These are phyloP conservation scores for Aspiorhynchus laticeps DNA, from an alignment of 2,113 vertebrate genomes.

Conservation along the genomic window DNA sequence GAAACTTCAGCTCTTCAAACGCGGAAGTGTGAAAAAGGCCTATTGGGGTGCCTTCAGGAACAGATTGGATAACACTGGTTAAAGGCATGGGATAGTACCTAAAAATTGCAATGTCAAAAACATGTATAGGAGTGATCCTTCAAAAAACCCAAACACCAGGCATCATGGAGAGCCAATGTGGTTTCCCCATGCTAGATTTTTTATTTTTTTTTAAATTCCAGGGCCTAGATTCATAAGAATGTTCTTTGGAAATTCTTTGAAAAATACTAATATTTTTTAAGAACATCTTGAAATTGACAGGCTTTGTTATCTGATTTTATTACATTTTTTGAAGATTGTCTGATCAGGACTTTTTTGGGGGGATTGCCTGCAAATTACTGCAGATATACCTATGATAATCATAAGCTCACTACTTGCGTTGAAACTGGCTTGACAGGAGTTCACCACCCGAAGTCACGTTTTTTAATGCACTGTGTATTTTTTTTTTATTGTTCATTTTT, in stretches of 20 bases:
- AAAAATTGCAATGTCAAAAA: neutral
- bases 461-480: neutral
- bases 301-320: neutral
- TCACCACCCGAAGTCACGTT: neutral
- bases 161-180: no score
- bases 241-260: neutral
- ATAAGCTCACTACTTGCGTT: no score
- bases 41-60: neutral
- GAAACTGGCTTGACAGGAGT: neutral
- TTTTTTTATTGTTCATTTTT: no score
- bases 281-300: neutral
- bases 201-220: no score
- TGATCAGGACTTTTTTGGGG: no score
- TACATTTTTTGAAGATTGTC: no score
- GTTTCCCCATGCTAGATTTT: neutral
- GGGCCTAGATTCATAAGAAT: neutral
- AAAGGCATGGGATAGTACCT: neutral
- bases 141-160: neutral
- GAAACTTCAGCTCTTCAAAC: no score
- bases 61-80: neutral
- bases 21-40: no score
- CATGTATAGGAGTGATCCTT: neutral
- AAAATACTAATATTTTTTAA: neutral
- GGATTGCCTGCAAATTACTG: no score
- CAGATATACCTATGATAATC: no score